phyloP scores from a whole-genome alignment of 2,797 vertebrate species.

The Labeo calbasu region DNA sequence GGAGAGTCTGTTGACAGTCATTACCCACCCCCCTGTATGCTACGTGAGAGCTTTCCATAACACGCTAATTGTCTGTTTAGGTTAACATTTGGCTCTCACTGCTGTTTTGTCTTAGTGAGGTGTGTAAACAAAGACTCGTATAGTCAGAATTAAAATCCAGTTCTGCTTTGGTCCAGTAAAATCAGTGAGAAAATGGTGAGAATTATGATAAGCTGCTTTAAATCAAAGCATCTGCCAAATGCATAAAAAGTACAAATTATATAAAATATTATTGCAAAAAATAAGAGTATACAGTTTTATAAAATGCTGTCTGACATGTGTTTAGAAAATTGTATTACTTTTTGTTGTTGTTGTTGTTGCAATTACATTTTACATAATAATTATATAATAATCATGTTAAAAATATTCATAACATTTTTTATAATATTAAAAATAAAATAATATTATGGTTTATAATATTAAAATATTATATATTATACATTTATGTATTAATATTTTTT shows the following conservation, averaged over 20 bases:
- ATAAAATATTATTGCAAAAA: not conserved
- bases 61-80: slow-evolving; percentile 43
- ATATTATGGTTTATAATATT: too few relatives aligned
- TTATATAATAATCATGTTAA: too few relatives aligned
- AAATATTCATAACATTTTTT: too few relatives aligned
- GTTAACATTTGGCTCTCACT: slow-evolving; percentile 9
- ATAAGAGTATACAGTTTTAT: not conserved
- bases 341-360: not conserved
- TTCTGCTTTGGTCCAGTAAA: not conserved
- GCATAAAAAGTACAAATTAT: not conserved
- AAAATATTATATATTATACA: too few relatives aligned
- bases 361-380: too few relatives aligned
- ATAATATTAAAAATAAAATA: too few relatives aligned
- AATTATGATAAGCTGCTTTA: not conserved
- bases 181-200: not conserved
- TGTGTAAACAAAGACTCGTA: not conserved
- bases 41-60: slow-evolving; percentile 37
- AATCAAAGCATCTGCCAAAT: too few relatives aligned
- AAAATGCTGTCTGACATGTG: not conserved
- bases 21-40: slow-evolving; percentile 38
- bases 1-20: slow-evolving; percentile 39
- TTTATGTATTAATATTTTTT: too few relatives aligned
- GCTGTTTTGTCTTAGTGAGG: not conserved
- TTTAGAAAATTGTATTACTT: not conserved
- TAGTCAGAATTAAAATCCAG: not conserved